phyloP scores from a whole-genome alignment of 2,888 invertebrate genomes.

The Polymixis lichenea region DNA sequence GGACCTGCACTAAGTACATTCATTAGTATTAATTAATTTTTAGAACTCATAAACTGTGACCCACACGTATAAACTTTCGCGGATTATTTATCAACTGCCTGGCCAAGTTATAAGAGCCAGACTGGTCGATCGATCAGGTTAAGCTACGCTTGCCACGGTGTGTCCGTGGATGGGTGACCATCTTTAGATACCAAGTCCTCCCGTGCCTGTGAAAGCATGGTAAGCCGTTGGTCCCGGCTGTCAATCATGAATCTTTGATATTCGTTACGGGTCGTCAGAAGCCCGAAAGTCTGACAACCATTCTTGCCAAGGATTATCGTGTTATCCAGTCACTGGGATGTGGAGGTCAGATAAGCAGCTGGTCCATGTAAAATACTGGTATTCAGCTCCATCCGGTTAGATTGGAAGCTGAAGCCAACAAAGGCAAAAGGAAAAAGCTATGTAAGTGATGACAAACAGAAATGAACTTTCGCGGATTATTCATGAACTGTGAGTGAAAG shows the following conservation, averaged over 20 bases:
- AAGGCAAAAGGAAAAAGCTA: background rate
- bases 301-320: background rate
- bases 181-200: background rate
- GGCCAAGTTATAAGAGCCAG: background rate
- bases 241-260: background rate
- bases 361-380: too few relatives aligned
- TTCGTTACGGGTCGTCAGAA: background rate
- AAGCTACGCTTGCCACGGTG: background rate
- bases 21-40: conserved; percentile 80
- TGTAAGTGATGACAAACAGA: conserved; percentile 8
- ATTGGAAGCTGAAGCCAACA: background rate
- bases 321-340: background rate
- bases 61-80: conserved; percentile 51
- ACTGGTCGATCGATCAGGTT: background rate
- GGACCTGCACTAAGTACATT: conserved; percentile 71
- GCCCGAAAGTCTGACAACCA: background rate
- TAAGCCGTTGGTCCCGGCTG: background rate
- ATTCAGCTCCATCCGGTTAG: background rate
- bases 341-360: background rate
- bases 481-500: conserved; percentile 70
- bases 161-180: background rate
- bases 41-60: conserved; percentile 69
- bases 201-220: background rate
- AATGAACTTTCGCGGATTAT: conserved; percentile 45
- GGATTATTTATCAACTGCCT: conserved; percentile 53